Evolutionary conservation across 2,113 vertebrate genomes (phyloP).

Genomic region (Balaeniceps rex): DNA sequence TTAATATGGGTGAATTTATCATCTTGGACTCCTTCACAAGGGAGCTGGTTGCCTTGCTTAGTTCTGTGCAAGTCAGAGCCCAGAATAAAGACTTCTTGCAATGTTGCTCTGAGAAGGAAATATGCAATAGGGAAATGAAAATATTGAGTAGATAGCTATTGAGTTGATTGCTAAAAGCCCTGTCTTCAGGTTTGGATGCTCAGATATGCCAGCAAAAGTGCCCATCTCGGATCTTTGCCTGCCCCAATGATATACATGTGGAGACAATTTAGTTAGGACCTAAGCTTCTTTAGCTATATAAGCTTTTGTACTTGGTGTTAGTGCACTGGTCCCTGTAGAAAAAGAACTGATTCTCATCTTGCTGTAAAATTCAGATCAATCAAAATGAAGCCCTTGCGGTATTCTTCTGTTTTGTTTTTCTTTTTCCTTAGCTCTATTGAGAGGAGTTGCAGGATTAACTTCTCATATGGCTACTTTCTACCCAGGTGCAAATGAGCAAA

Average conservation of each 20-base stretch:
- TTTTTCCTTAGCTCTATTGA: background rate
- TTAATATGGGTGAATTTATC: background rate
- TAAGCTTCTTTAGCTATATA: background rate
- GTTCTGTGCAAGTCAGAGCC: background rate
- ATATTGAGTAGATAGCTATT: background rate
- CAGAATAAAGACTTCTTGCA: background rate
- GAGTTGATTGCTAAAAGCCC: background rate
- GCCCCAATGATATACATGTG: background rate
- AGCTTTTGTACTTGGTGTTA: background rate
- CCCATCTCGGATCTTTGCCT: background rate
- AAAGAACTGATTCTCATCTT: background rate
- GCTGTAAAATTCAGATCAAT: background rate
- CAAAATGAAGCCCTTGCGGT: background rate
- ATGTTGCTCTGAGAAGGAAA: background rate
- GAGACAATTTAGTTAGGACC: background rate
- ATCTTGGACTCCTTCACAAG: background rate
- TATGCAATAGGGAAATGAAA: background rate
- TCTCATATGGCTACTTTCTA: background rate
- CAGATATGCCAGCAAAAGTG: background rate
- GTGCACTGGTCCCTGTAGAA: background rate
- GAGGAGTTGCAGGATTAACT: background rate
- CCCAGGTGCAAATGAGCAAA: background rate
- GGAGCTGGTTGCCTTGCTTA: background rate
- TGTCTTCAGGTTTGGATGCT: background rate
- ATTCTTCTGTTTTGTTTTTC: background rate